phyloP scores from a whole-genome alignment of 1,140 invertebrate genomes.

The Drosophila tani region DNA sequence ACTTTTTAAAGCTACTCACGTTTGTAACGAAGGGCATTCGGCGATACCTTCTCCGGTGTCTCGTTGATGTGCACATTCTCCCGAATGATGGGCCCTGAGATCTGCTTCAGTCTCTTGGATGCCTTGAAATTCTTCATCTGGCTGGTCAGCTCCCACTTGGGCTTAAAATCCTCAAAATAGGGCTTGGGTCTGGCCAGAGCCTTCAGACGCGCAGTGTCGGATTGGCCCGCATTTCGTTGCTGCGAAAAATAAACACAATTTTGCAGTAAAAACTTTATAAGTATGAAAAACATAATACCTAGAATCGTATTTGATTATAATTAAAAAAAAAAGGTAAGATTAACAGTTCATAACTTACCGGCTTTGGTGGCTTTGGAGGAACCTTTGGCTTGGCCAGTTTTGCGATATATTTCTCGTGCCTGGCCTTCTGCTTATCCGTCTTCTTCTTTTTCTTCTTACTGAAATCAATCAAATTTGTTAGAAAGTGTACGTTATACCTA shows the following conservation, averaged over 20 bases:
- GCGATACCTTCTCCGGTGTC: slow-evolving; percentile 54
- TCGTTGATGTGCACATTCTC: slow-evolving; percentile 62
- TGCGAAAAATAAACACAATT: slow-evolving; percentile 3
- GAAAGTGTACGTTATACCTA: no score
- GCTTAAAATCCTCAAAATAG: slow-evolving; percentile 44
- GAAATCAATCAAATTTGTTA: neutral
- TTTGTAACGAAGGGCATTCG: slow-evolving; percentile 64
- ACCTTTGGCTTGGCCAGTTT: slow-evolving; percentile 58
- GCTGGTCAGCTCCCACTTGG: slow-evolving; percentile 59
- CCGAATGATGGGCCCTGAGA: slow-evolving; percentile 44
- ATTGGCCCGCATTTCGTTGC: slow-evolving; percentile 38
- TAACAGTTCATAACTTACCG: slow-evolving; percentile 39
- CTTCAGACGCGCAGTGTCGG: slow-evolving; percentile 39
- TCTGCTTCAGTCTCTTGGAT: slow-evolving; percentile 51
- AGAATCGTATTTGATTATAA: no score
- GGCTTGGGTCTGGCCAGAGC: slow-evolving; percentile 52
- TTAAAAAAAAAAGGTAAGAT: no score
- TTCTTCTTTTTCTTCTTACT: slow-evolving; percentile 63
- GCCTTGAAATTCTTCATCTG: slow-evolving; percentile 53
- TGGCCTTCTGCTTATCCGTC: slow-evolving; percentile 34
- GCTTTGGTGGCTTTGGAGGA: slow-evolving; percentile 30
- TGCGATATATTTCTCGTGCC: slow-evolving; percentile 31
- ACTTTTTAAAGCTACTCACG: slow-evolving; percentile 42
- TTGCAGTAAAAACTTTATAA: neutral
- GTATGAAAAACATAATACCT: neutral